Conservation (phyloP, 1,140 invertebrate genomes). For the Drosophila paulistorum region DNA sequence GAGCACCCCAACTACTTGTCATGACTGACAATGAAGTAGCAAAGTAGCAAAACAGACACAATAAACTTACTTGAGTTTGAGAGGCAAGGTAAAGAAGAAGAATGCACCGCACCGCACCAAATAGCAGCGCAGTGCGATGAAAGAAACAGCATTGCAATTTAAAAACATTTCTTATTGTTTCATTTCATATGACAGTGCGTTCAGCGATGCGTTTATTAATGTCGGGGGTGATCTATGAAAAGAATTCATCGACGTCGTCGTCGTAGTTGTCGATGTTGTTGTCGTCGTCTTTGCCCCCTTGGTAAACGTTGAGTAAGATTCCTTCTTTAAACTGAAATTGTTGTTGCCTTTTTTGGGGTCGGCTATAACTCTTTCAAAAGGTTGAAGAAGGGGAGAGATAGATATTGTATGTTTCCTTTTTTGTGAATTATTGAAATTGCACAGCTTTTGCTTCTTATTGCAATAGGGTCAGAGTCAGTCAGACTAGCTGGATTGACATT, state of each 20-base stretch:
- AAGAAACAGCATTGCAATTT: conserved; percentile 58
- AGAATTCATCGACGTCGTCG: conserved; percentile 22
- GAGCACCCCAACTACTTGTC: conserved; percentile 58
- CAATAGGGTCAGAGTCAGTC: not conserved
- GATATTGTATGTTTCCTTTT: conserved; percentile 57
- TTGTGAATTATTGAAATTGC: conserved; percentile 81
- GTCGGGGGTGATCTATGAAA: conserved; percentile 61
- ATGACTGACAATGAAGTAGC: conserved; percentile 26
- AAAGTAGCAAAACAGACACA: no score
- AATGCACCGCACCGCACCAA: not conserved
- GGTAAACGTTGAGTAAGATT: not conserved
- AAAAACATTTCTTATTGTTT: conserved; percentile 74
- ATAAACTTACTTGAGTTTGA: no score
- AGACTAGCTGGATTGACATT: conserved; percentile 2
- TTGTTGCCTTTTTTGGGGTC: conserved; percentile 73
- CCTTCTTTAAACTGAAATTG: conserved; percentile 59
- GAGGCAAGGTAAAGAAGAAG: no score
- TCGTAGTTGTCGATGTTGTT: not conserved
- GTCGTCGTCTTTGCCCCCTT: not conserved
- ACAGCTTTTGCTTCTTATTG: conserved; percentile 48
- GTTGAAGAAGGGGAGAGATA: not conserved
- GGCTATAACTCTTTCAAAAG: conserved; percentile 62
- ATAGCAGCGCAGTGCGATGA: not conserved
- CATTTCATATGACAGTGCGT: conserved; percentile 52
- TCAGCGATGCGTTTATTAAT: conserved; percentile 79